phyloP scores from a whole-genome alignment of 1,140 invertebrate genomes.

The Odontomachus brunneus region DNA sequence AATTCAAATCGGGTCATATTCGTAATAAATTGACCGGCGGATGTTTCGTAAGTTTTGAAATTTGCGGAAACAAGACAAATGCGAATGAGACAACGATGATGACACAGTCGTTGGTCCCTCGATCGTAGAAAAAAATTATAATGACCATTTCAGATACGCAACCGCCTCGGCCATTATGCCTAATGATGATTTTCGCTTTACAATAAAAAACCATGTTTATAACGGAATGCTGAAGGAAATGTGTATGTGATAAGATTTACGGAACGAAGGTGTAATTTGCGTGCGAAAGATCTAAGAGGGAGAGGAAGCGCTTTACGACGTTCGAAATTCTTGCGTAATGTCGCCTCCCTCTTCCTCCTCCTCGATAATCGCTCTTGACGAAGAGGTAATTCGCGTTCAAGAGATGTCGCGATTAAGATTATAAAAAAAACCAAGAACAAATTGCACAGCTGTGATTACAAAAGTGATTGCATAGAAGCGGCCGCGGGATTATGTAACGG shows the following conservation, averaged over 20 bases:
- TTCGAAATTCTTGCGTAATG: conserved; percentile 15
- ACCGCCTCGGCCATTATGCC: too few relatives aligned
- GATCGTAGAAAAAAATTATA: too few relatives aligned
- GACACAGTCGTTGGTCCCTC: too few relatives aligned
- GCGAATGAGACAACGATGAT: too few relatives aligned
- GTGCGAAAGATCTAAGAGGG: not conserved
- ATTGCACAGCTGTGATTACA: not conserved
- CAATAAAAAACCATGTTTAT: not conserved
- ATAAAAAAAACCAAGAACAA: not conserved
- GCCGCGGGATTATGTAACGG: not conserved
- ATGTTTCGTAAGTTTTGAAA: not conserved
- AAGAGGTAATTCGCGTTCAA: too few relatives aligned
- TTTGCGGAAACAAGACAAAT: not conserved
- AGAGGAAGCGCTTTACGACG: not conserved
- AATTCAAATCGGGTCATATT: too few relatives aligned
- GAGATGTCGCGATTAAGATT: too few relatives aligned
- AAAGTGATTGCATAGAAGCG: not conserved
- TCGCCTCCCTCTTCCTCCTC: not conserved
- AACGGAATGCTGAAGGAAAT: not conserved
- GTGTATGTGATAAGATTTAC: not conserved
- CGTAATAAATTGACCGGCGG: too few relatives aligned
- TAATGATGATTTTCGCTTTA: not conserved
- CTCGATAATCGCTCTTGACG: not conserved
- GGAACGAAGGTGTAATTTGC: not conserved
- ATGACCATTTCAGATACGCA: too few relatives aligned